Percentiles rank a stretch among this genome's conserved stretches.
Evolutionary conservation across 1,140 invertebrate genomes (phyloP).

Genomic region (Drosophila willistoni): DNA sequence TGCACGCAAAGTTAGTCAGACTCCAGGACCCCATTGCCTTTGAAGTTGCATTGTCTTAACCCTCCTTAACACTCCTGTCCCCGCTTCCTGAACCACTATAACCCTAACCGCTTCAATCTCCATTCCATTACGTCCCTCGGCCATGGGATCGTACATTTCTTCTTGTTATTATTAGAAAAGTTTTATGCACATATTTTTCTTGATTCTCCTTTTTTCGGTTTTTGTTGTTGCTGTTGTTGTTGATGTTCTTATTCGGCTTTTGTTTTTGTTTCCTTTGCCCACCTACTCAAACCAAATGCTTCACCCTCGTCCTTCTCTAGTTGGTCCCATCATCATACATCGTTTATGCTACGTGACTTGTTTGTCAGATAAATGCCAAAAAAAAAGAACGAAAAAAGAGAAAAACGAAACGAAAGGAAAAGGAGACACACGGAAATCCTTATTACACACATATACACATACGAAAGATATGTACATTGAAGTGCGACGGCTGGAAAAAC

Average conservation of each 20-base stretch:
- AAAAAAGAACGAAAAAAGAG: conserved; percentile 18
- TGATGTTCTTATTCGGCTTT: conserved; percentile 14
- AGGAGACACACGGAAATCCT: conserved; percentile 15
- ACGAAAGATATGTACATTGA: conserved; percentile 14
- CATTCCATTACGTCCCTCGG: background rate
- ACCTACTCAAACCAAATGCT: background rate
- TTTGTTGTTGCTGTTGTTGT: background rate
- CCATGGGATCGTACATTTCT: background rate
- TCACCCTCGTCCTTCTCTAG: conserved; percentile 29
- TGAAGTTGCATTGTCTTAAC: conserved; percentile 10
- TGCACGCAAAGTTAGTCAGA: conserved; percentile 39
- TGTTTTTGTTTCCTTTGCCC: conserved; percentile 4
- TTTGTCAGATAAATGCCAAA: conserved; percentile 60
- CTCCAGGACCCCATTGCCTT: background rate
- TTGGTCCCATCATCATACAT: conserved; percentile 53
- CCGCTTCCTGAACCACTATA: background rate
- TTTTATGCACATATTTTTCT: conserved; percentile 54
- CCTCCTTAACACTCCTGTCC: no score
- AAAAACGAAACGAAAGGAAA: background rate
- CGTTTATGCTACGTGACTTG: conserved; percentile 60
- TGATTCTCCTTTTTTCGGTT: conserved; percentile 28
- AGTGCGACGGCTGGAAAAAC: conserved; percentile 48
- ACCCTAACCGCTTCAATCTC: background rate
- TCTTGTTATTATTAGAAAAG: conserved; percentile 60
- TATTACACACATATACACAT: conserved; percentile 14